Evolutionary conservation across 2,113 vertebrate genomes (phyloP), one percentile per base, ranked within the genome.

Genomic region (Triplophysa rosa): DNA sequence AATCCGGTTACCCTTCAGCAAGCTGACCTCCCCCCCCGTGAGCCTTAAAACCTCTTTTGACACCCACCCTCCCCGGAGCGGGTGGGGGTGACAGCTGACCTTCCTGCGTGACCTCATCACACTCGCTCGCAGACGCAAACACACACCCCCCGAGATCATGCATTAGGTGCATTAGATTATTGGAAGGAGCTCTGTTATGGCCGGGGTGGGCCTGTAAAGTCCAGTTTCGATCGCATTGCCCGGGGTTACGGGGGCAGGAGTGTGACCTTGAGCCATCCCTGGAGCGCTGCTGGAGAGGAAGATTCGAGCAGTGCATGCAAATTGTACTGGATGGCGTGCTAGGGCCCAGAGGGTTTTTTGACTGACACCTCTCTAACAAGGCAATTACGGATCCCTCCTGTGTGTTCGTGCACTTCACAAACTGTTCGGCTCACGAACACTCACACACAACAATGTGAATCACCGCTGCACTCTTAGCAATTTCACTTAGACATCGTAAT

Each of bases 51-150:
- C 87, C 71, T 58, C 71, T 47, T 62, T 29, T 74, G 71, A 74
- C 71, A 90, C 86, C 42, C 76, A 81, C 77, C 86, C 89, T 84
- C 77, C 42, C 21, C 52, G 33, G 13, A 61, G 74, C 54, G 64
- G 7, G 21, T 59, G 82, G 84, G 79, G 80, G 82, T 89, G 82
- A 90, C 86, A 86, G 87, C 85, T 88, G 88, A 90, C 83, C 88
- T 85, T 85, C 33, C 11, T 80, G 78, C 81, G 81, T 87, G 88
- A 83, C 84, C 82, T 84, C 70, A 87, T 83, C 65, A 81, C 79
- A 70, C 65, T 49, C 69, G 16, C 67, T 66, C 75, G 24, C 84
- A 85, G 83, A 85, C 29, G 78, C 70, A 82, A 24, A 83, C 77
- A 42, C 80, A 83, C 61, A 74, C 21, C 37, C 61, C 64, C 56